phyloP scores from a whole-genome alignment of 2,113 vertebrate species.

The Rhipidura dahli region DNA sequence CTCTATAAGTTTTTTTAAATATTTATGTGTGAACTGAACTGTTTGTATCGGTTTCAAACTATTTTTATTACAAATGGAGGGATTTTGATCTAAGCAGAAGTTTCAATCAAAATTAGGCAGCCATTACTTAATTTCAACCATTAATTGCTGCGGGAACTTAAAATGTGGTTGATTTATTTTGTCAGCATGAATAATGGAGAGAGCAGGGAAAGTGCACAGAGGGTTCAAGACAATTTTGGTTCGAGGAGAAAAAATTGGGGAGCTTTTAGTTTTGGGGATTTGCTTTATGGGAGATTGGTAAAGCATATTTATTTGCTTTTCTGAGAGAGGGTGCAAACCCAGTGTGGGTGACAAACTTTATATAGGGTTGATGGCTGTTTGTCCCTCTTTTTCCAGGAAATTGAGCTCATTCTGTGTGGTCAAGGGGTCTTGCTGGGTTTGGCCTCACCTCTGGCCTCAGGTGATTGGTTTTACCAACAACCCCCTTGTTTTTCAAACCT shows the following conservation, averaged over 20 bases:
- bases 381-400: neutral
- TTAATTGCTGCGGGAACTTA: slow-evolving; percentile 17
- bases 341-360: neutral
- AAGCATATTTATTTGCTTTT: neutral
- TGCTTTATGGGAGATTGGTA: neutral
- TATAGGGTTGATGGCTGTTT: neutral
- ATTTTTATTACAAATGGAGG: slow-evolving; percentile 10
- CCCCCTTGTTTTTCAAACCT: neutral
- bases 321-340: neutral
- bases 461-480: neutral
- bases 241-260: neutral
- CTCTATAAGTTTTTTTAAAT: neutral
- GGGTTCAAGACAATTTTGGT: neutral
- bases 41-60: neutral
- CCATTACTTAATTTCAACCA: neutral
- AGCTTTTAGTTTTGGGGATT: neutral
- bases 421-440: rapidly evolving
- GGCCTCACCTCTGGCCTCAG: neutral
- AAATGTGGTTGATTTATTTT: neutral
- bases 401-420: neutral
- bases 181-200: neutral
- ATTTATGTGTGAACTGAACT: slow-evolving; percentile 12
- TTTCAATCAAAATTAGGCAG: neutral
- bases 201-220: neutral
- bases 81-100: neutral